Conservation (phyloP, 2,888 invertebrate genomes). For the Siphonodentalium dalli region DNA sequence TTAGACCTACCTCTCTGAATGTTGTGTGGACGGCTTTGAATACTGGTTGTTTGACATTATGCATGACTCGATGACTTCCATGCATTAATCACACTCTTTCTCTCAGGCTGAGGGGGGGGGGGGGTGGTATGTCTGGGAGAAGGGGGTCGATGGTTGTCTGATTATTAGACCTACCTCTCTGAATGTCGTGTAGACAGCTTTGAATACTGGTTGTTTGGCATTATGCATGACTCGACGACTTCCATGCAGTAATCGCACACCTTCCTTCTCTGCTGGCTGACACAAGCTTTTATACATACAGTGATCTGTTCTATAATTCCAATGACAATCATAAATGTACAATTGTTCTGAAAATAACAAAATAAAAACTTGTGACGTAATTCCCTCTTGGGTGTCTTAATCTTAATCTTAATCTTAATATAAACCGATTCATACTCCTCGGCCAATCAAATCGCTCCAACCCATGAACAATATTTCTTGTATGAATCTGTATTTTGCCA, state of each 20-base stretch:
- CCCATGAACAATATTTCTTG: no score
- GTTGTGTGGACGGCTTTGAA: constrained; percentile 78
- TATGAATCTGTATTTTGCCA: no score
- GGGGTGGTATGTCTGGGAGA: no score
- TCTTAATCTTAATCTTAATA: no score
- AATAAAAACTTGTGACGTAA: no score
- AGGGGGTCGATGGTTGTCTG: no score
- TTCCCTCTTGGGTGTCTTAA: no score
- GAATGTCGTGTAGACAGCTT: constrained; percentile 73
- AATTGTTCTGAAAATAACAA: constrained; percentile 78
- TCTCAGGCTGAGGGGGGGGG: no score
- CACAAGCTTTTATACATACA: constrained; percentile 95
- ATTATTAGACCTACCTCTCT: constrained; percentile 42
- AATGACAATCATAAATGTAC: constrained; percentile 81
- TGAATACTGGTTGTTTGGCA: constrained; percentile 85
- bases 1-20: constrained; percentile 48
- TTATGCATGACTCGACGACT: constrained; percentile 86
- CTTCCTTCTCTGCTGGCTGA: constrained; percentile 74
- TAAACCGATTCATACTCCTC: no score
- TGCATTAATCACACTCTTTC: no score
- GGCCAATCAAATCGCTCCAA: no score
- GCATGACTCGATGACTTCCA: constrained; percentile 87
- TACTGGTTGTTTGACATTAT: constrained; percentile 83
- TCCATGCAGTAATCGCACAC: constrained; percentile 87
- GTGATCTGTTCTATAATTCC: constrained; percentile 93